Base-by-base conservation (phyloP, 2,113 vertebrate genomes). In the Paratilapia polleni region DNA sequence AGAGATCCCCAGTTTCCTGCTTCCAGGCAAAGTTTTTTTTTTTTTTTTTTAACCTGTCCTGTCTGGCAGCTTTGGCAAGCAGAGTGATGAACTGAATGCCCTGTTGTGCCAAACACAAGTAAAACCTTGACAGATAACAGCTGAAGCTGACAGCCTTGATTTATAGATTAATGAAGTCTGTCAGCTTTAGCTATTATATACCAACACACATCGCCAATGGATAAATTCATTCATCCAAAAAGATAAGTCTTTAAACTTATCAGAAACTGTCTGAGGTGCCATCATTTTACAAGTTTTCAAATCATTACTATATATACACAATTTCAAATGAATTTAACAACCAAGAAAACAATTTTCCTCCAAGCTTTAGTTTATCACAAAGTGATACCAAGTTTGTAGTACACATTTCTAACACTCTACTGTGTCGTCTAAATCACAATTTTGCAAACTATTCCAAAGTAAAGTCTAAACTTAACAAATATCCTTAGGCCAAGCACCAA, bases 141-240 rank as follows among this genome's bases (percentile, higher is more conserved):
- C 26, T 73, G 47, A 54, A 34, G 47, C 11, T 73, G 68, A 73
- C 26, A 73, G 26, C 68, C 26, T 73, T 54, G 68, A 73, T 52
- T 52, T 73, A 34, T 34, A 73, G 47, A 73, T 54, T 54, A 76
- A 83, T 89, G 20, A 68, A 43, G 36, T 36, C 14, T 73, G 84
- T 84, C 58, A 34, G 9, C 52, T 77, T 66, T 19, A 52, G 31
- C 84, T 59, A 70, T 49, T 38, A 73, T 84, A 15, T 15, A 78
- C 63, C 57, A 77, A 54, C 68, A n/a, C 43, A 73, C 43, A 2
- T 52, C 6, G 26, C 68, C 68, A 73, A 34, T 73, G 26, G 68
- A 31, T n/a, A 54, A 31, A 54, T 73, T 73, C 26, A 73, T 31
- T 54, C 26, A 54, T 73, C 19, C 19, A 54, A 54, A 73, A 52